Percentiles rank a stretch among this genome's conserved stretches.
These are phyloP conservation scores for Leuciscus waleckii DNA, from an alignment of 2,797 vertebrate genomes.

Conservation along the genomic window DNA sequence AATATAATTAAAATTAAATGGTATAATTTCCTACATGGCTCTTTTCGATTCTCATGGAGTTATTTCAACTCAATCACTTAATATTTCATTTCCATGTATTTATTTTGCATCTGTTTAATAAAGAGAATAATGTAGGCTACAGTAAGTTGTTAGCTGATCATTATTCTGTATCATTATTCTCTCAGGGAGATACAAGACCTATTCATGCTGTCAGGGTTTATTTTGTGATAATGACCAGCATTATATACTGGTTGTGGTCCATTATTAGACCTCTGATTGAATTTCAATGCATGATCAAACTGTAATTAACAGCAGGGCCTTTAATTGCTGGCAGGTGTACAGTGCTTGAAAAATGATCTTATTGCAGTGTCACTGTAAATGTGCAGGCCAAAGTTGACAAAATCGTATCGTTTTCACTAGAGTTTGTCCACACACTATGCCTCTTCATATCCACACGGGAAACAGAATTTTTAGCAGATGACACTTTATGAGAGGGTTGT, in stretches of 20 bases:
- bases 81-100: not conserved
- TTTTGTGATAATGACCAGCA: slow-evolving; percentile 5
- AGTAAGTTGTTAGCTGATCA: not conserved
- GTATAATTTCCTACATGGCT: not conserved
- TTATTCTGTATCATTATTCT: not conserved
- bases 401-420: slow-evolving; percentile 23
- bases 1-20: not conserved
- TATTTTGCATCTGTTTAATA: not conserved
- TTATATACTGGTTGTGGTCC: slow-evolving; percentile 12
- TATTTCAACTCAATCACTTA: not conserved
- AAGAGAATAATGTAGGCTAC: not conserved
- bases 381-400: not conserved
- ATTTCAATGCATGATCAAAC: slow-evolving; percentile 27
- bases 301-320: slow-evolving; percentile 31
- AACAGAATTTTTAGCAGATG: slow-evolving; percentile 21
- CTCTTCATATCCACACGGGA: slow-evolving; percentile 13
- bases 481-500: slow-evolving; percentile 37
- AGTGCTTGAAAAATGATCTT: slow-evolving; percentile 21
- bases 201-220: slow-evolving; percentile 6
- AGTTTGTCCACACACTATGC: slow-evolving; percentile 32
- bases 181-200: not conserved
- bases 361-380: slow-evolving; percentile 11
- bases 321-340: slow-evolving; percentile 18
- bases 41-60: not conserved
- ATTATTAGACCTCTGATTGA: slow-evolving; percentile 23